phyloP scores from a whole-genome alignment of 2,113 vertebrate species.

The Hypocryptadius cinnamomeus region DNA sequence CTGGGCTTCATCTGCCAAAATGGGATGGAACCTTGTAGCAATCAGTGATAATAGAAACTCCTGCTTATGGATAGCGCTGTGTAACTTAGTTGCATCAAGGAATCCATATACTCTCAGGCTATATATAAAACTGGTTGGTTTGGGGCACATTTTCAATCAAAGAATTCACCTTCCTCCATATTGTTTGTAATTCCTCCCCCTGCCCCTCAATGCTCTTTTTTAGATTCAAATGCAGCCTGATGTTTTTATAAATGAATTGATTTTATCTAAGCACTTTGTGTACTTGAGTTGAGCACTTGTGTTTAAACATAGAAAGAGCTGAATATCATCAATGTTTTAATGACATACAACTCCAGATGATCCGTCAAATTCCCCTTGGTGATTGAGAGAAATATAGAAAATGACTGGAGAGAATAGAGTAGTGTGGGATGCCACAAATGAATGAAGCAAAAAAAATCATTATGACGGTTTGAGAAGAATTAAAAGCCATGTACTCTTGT shows the following conservation, averaged over 20 bases:
- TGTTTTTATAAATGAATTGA: background rate
- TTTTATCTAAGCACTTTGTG: background rate
- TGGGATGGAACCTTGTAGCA: background rate
- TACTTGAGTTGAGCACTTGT: background rate
- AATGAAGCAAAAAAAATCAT: background rate
- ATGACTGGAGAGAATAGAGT: background rate
- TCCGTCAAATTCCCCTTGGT: background rate
- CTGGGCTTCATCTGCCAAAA: constrained; percentile 16
- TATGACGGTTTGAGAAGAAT: background rate
- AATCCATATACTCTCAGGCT: background rate
- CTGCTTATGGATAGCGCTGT: background rate
- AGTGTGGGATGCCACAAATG: background rate
- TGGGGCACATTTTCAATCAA: background rate
- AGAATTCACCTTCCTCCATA: background rate
- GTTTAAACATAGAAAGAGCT: background rate
- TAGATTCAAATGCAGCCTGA: background rate
- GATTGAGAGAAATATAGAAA: background rate
- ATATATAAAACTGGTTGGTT: background rate
- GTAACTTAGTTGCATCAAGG: background rate
- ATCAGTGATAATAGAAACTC: background rate
- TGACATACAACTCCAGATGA: background rate
- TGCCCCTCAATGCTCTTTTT: background rate
- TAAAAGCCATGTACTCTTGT: background rate
- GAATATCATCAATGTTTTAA: background rate
- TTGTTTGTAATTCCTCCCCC: background rate